Conservation (phyloP, 2,113 vertebrate species). For the Promerops cafer region DNA sequence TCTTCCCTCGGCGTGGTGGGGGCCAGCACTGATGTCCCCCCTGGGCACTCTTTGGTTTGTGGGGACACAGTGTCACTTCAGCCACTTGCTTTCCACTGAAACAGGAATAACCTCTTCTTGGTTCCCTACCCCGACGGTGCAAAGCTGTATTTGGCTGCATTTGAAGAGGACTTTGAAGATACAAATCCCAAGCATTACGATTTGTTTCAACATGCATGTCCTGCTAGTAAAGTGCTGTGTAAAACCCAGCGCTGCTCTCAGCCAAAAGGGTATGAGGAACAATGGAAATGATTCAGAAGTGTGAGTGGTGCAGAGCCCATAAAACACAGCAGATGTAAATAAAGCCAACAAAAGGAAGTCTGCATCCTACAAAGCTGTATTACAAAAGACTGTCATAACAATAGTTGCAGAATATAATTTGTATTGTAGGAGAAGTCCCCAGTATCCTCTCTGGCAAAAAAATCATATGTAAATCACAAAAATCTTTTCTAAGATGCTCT, state of each 20-base stretch:
- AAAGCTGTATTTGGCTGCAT: neutral
- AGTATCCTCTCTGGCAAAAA: neutral
- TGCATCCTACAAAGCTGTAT: neutral
- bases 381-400: neutral
- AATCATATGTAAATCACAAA: neutral
- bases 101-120: neutral
- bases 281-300: neutral
- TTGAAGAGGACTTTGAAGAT: neutral
- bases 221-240: neutral
- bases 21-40: neutral
- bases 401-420: neutral
- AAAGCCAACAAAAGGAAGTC: neutral
- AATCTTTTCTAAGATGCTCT: neutral
- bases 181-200: neutral
- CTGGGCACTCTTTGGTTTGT: neutral
- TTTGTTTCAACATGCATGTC: neutral
- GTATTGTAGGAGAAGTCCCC: neutral
- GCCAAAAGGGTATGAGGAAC: neutral
- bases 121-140: neutral
- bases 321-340: neutral
- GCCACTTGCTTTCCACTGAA: neutral
- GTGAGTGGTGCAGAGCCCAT: neutral
- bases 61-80: fast-evolving
- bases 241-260: neutral
- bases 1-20: fast-evolving